phyloP scores from a whole-genome alignment of 2,113 vertebrate genomes.

The Caretta caretta region DNA sequence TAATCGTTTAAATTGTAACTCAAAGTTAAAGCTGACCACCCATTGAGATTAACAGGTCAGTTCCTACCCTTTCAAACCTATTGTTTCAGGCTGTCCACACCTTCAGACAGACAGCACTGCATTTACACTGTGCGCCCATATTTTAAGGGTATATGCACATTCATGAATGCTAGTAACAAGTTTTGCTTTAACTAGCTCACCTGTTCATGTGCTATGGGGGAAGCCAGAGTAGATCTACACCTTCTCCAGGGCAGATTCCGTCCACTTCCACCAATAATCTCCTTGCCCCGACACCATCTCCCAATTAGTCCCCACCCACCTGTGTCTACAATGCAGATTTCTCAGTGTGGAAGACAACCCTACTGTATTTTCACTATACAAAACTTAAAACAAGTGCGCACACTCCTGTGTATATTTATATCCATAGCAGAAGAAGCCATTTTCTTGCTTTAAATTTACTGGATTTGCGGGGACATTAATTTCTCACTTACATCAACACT shows the following conservation, averaged over 20 bases:
- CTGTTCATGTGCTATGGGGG: no score
- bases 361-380: rapidly evolving
- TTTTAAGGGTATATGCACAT: neutral
- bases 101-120: rapidly evolving
- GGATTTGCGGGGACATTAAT: neutral
- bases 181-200: neutral
- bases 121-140: neutral
- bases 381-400: neutral
- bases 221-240: neutral
- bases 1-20: no score
- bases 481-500: neutral
- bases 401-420: neutral
- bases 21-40: neutral
- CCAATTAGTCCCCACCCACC: no score
- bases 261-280: neutral
- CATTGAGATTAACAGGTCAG: neutral
- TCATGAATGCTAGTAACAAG: neutral
- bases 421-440: neutral
- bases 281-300: neutral
- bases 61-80: neutral
- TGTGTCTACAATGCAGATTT: neutral
- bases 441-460: neutral
- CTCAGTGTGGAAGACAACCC: rapidly evolving
- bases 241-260: neutral
- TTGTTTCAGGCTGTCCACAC: rapidly evolving